Evolutionary conservation across 2,888 invertebrate genomes (phyloP).

Genomic region (Gasteruption jaculator): DNA sequence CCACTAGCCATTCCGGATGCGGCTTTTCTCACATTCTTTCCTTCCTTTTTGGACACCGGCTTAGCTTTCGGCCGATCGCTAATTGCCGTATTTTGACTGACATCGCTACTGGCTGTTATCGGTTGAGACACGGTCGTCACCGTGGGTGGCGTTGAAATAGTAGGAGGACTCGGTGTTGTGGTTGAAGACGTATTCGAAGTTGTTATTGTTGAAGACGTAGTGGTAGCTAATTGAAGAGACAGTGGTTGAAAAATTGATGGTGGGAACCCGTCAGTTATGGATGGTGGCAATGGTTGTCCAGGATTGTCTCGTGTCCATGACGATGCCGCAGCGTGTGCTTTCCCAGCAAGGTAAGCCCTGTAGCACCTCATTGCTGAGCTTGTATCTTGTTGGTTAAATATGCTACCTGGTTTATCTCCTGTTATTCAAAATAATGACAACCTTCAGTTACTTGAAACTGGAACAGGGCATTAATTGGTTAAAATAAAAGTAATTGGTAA

Average conservation of each 20-base stretch:
- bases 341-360: slow-evolving; percentile 50
- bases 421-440: too few relatives aligned
- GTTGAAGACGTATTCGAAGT: slow-evolving; percentile 28
- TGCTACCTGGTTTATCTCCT: too few relatives aligned
- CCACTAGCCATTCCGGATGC: slow-evolving; percentile 35
- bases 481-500: slow-evolving; percentile 10
- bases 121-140: slow-evolving; percentile 43
- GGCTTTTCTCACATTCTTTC: slow-evolving; percentile 67
- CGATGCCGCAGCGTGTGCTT: slow-evolving; percentile 27
- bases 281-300: slow-evolving; percentile 25
- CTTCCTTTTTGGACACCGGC: slow-evolving; percentile 75
- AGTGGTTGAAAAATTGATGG: slow-evolving; percentile 32
- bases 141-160: slow-evolving; percentile 31
- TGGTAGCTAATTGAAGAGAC: slow-evolving; percentile 28
- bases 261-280: slow-evolving; percentile 33
- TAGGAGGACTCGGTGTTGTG: slow-evolving; percentile 31
- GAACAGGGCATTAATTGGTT: too few relatives aligned
- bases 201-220: slow-evolving; percentile 27
- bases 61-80: slow-evolving; percentile 83
- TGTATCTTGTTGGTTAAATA: slow-evolving; percentile 47
- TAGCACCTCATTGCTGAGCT: slow-evolving; percentile 49
- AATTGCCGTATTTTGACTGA: slow-evolving; percentile 69
- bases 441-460: too few relatives aligned
- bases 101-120: slow-evolving; percentile 56
- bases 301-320: slow-evolving; percentile 7